phyloP scores from a whole-genome alignment of 64 coral and sea anemone genomes.

The Catalaphyllia jardinei region DNA sequence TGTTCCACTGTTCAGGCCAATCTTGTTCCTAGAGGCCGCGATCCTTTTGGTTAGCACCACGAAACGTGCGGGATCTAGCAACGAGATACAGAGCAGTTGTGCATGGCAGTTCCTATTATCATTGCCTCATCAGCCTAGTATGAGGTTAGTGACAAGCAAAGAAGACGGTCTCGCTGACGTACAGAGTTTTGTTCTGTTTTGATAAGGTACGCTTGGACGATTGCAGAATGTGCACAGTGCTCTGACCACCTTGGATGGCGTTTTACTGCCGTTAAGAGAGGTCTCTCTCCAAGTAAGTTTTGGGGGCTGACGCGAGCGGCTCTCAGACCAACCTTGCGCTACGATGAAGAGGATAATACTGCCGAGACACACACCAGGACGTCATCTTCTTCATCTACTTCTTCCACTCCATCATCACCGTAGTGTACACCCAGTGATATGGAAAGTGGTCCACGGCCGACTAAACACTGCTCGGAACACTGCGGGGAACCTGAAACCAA shows the following conservation, averaged over 20 bases:
- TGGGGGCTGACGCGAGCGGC: slow-evolving; percentile 94
- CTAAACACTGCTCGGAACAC: too few relatives aligned
- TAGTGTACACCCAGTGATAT: background rate
- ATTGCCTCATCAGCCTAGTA: background rate
- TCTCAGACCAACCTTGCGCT: slow-evolving; percentile 59
- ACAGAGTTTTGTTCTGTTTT: background rate
- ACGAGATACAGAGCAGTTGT: too few relatives aligned
- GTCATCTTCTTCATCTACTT: background rate
- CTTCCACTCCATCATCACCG: background rate
- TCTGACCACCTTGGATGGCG: slow-evolving; percentile 91
- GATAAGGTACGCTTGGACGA: slow-evolving; percentile 96
- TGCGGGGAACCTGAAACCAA: too few relatives aligned
- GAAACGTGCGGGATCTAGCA: background rate
- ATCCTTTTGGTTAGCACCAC: background rate
- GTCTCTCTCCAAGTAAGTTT: slow-evolving; percentile 86
- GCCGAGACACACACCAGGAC: background rate
- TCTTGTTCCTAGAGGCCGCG: too few relatives aligned
- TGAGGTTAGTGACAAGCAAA: background rate
- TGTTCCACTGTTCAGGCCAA: too few relatives aligned
- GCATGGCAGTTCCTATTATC: too few relatives aligned
- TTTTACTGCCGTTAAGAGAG: slow-evolving; percentile 90
- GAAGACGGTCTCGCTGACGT: background rate
- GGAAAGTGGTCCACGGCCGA: background rate
- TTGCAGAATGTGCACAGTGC: slow-evolving; percentile 94
- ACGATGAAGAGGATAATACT: background rate